These are phyloP conservation scores for Megaceryle torquata DNA, from an alignment of 2,113 vertebrate species.

Conservation along the genomic window DNA sequence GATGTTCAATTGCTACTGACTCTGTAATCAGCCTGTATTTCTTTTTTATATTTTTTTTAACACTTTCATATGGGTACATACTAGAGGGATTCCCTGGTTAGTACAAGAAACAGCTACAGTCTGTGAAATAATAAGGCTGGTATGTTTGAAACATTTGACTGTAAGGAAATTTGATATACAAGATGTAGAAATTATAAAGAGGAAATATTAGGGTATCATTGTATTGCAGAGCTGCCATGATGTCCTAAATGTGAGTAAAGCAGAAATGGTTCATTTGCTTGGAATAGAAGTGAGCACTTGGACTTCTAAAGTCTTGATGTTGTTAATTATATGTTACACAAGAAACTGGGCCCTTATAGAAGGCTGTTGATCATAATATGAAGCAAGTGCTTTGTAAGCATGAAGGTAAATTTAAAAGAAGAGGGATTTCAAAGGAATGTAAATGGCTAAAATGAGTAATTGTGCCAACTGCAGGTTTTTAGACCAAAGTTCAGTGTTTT, in stretches of 20 bases:
- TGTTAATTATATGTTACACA: background rate
- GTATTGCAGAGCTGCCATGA: fast-evolving
- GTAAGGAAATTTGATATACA: background rate
- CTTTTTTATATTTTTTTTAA: background rate
- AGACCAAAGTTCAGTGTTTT: background rate
- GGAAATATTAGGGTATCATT: background rate
- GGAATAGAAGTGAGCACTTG: background rate
- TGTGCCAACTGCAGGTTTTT: background rate
- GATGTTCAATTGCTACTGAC: background rate
- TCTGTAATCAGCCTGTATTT: background rate
- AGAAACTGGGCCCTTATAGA: background rate
- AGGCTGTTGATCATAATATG: background rate
- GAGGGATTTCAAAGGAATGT: background rate
- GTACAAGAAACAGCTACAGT: background rate
- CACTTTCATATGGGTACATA: background rate
- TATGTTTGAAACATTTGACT: background rate
- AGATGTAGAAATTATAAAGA: background rate
- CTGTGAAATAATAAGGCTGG: background rate
- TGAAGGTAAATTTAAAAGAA: background rate
- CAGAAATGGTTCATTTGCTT: background rate
- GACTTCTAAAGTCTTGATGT: background rate
- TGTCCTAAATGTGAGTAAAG: background rate
- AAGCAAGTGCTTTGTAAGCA: background rate
- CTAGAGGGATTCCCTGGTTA: background rate
- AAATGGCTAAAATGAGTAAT: background rate